Conservation (phyloP, 1,140 invertebrate genomes). For the Zophobas atratus region DNA sequence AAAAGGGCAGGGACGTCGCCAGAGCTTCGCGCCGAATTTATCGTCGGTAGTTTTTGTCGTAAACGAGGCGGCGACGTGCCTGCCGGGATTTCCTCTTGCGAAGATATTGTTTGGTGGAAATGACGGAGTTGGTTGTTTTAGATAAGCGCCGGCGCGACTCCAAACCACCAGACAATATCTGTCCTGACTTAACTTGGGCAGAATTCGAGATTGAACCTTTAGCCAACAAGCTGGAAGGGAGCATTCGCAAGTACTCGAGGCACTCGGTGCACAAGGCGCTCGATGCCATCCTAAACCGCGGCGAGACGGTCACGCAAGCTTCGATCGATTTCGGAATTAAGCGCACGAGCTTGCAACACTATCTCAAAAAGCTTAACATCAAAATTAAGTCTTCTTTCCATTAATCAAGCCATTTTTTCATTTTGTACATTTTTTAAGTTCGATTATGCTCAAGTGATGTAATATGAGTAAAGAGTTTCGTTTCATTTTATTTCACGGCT, state of each 20-base stretch:
- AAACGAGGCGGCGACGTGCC: no score
- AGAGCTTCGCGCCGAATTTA: no score
- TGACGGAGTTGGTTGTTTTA: conserved; percentile 58
- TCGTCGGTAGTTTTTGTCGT: no score
- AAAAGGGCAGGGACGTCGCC: no score
- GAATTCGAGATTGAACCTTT: conserved; percentile 56
- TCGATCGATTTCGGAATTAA: conserved; percentile 73
- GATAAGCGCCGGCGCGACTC: conserved; percentile 55
- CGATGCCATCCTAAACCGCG: conserved; percentile 71
- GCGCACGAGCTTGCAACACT: conserved; percentile 73
- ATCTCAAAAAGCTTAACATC: conserved; percentile 74
- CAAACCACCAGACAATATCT: conserved; percentile 58
- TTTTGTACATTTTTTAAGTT: background rate
- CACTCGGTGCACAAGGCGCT: conserved; percentile 70
- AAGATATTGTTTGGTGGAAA: conserved; percentile 59
- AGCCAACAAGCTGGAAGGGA: conserved; percentile 53
- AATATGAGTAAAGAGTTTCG: background rate
- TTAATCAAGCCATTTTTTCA: conserved; percentile 17
- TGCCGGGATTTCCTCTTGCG: background rate
- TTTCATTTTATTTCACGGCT: conserved; percentile 19
- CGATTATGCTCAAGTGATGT: conserved; percentile 5
- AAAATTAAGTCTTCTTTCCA: conserved; percentile 48
- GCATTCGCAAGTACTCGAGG: conserved; percentile 70
- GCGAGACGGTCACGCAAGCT: conserved; percentile 71
- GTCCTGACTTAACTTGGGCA: conserved; percentile 30